Evolutionary conservation across 1,140 invertebrate genomes (phyloP).

Genomic region (Aplysia californica): DNA sequence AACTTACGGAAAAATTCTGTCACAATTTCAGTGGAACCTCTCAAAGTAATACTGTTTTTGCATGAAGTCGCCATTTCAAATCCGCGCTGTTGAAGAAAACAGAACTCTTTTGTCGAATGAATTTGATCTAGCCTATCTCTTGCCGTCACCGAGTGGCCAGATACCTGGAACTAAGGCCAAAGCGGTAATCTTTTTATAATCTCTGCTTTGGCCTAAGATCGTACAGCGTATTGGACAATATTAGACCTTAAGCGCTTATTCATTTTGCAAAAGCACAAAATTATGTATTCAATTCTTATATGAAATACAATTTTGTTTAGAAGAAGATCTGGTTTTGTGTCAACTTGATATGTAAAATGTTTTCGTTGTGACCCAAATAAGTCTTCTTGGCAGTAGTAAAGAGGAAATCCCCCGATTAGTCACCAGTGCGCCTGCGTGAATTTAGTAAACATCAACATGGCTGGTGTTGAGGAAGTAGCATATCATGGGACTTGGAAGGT

Average conservation of each 20-base stretch:
- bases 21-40: conserved; percentile 73
- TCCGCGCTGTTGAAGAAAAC: too few species aligned
- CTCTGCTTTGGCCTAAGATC: too few species aligned
- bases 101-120: too few species aligned
- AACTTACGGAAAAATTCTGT: conserved; percentile 73
- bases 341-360: not conserved
- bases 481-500: conserved; percentile 66
- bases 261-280: not conserved
- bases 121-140: too few species aligned
- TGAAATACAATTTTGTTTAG: too few species aligned
- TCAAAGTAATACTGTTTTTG: conserved; percentile 70
- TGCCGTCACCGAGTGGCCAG: too few species aligned
- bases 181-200: too few species aligned
- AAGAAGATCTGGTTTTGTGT: not conserved
- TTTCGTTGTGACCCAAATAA: not conserved
- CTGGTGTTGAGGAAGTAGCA: conserved; percentile 55
- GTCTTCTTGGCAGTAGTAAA: not conserved
- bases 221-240: not conserved
- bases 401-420: not conserved
- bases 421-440: conserved; percentile 42
- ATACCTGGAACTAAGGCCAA: too few species aligned
- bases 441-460: conserved; percentile 65
- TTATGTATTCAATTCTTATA: too few species aligned
- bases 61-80: not conserved
- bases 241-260: not conserved